A percentile compares a stretch with the other conserved stretches of the same genome.
These are phyloP conservation scores for Loripinus fragilis DNA, from an alignment of 2,888 invertebrate genomes.

Conservation along the genomic window DNA sequence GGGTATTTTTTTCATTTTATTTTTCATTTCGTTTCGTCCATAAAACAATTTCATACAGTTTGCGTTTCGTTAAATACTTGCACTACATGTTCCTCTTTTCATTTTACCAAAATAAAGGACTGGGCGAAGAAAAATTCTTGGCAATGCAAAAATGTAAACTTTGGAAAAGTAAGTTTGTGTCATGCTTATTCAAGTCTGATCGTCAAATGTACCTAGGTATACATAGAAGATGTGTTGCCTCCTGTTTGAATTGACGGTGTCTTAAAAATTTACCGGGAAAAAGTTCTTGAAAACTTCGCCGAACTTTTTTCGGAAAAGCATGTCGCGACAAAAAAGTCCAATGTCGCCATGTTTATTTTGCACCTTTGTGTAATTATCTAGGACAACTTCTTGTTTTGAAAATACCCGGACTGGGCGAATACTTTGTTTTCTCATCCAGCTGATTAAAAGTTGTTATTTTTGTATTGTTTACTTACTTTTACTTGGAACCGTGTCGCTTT, in stretches of 20 bases:
- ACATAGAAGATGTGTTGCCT: no score
- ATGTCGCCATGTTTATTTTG: conserved; percentile 18
- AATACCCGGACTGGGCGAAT: no score
- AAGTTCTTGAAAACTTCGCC: conserved; percentile 13
- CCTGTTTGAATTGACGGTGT: neutral
- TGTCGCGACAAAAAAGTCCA: conserved; percentile 4
- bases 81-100: neutral
- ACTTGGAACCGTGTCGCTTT: no score
- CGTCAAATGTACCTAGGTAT: no score
- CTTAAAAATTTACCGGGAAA: neutral
- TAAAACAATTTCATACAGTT: neutral
- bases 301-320: conserved; percentile 4
- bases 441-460: no score
- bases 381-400: neutral
- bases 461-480: no score
- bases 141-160: conserved; percentile 40
- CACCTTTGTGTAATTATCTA: neutral
- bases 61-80: neutral
- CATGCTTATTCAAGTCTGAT: neutral
- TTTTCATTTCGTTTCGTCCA: no score
- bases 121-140: conserved; percentile 52
- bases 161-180: conserved; percentile 13
- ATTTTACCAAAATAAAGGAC: conserved; percentile 7
- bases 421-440: no score
- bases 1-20: no score